Base-by-base conservation (phyloP, 1,140 invertebrate genomes). In the Chrysopa pallens region DNA sequence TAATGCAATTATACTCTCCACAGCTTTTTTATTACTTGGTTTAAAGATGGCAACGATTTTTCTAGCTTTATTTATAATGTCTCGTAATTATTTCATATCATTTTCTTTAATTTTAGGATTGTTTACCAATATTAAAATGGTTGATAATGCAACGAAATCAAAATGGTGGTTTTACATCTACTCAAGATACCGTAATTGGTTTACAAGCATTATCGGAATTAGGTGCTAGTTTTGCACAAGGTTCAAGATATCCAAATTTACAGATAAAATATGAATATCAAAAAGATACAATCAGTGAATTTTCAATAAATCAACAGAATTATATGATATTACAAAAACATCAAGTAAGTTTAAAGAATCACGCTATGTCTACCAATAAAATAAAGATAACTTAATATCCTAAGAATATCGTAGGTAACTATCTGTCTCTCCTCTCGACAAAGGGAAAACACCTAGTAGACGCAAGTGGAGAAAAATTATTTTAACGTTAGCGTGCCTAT, bases 111-210 rank as follows among this genome's bases (percentile, higher is more conserved):
- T 11, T 12, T 11, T 33, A 33, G 31, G 60, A 69, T 28, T 62
- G 67, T 3, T 54, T 71, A 33, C 72, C 72, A 41, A 69, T 73
- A 2, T 57, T 79, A 1, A 66, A 73, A 33, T 88, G 82, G 80
- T 60, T 89, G 44, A 72, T 80, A 6, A 66, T 71, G 28, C 77
- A 87, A 54, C 64, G 80, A 41, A 89, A 87, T 59, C 67, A 71
- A 36, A 62, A 74, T 27, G 85, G 85, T 17, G 85, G 85, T 9
- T 88, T 85, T 52, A 66, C 72, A 0, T 83, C 80, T 8, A 77
- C 76, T 0, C 74, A 79, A 55, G 80, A 81, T 47, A 81, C 78
- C 0, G 67, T 76, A 1, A 58, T 80, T 1, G 79, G 72, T 5
- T 54, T 82, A 12, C 70, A 78, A 45, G 77, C 78, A 0, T 53